Evolutionary conservation across 2,113 vertebrate species (phyloP).

Genomic region (Phasianus colchicus): DNA sequence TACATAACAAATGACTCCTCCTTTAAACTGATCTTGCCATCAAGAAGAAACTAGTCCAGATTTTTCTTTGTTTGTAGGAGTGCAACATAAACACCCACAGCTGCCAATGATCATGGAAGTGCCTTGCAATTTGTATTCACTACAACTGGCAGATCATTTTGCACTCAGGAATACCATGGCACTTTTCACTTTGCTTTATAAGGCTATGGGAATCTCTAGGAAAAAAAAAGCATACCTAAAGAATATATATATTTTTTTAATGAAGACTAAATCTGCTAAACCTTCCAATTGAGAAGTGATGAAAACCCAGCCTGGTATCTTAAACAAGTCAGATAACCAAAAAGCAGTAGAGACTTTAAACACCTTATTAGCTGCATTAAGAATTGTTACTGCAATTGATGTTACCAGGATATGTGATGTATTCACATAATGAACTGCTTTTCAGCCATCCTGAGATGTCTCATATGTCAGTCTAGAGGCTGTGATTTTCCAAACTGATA

Average conservation of each 20-base stretch:
- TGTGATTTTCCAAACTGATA: constrained; percentile 62
- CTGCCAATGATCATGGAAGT: constrained; percentile 47
- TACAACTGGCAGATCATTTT: constrained; percentile 34
- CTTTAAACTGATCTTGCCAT: background rate
- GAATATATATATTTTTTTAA: constrained; percentile 66
- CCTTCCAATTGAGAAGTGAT: constrained; percentile 53
- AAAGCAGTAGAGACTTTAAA: constrained; percentile 53
- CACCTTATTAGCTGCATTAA: constrained; percentile 68
- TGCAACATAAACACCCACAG: constrained; percentile 48
- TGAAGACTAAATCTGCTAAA: constrained; percentile 70
- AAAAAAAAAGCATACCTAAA: background rate
- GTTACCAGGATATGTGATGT: constrained; percentile 60
- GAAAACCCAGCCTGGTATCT: constrained; percentile 53
- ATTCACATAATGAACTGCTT: constrained; percentile 65
- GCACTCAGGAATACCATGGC: constrained; percentile 1
- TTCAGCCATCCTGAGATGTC: constrained; percentile 67
- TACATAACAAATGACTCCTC: background rate
- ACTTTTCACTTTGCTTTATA: constrained; percentile 60
- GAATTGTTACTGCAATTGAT: constrained; percentile 73
- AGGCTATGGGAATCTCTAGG: background rate
- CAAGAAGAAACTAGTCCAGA: constrained; percentile 20
- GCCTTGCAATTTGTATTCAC: constrained; percentile 39
- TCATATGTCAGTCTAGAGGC: constrained; percentile 72
- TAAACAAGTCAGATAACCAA: constrained; percentile 73
- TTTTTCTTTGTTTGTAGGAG: constrained; percentile 31